Base-by-base conservation (phyloP, 1,140 invertebrate genomes). In the Ectropis grisescens region DNA sequence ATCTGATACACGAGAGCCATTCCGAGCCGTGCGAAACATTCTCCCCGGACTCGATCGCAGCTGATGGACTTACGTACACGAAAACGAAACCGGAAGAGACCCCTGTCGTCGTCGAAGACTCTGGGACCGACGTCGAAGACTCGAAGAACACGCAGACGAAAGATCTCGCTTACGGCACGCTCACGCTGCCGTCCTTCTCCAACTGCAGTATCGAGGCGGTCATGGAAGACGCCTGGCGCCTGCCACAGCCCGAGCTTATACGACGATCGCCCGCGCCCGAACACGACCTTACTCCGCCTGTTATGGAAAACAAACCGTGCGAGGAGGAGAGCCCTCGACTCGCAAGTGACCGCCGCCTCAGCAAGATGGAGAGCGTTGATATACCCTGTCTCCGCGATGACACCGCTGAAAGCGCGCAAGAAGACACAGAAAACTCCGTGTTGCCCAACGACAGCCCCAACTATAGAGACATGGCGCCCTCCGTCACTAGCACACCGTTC, bases 341-440 rank as follows among this genome's bases (percentile, higher is more conserved):
- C 7, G 37, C 35, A 6, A 31, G 33, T 2, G 47, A 64, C 24
- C 58, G 58, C 1, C 22, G 28, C 12, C 16, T 81, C 3, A 70
- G 72, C 11, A 76, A 67, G 48, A 72, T 81, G 61, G 69, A 81
- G 19, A 81, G 72, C 32, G 50, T 81, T 2, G 76, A 81, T 13
- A 58, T 81, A 31, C 46, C 54, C 8, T 80, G 61, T 37, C 38
- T 78, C 1, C 56, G 60, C 24, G 64, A 80, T 28, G 40, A 58
- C 29, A 47, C 47, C 0, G 23, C 36, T n/a, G 43, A 47, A 12
- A 31, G 33, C n/a, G 40, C 45, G 23, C 41, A 54, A 25, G 34
- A 29, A 8, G 38, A 48, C 14, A 29, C 8, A 13, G 25, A 27
- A 5, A 31, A 6, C 2, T 6, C 10, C 10, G 24, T 26, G 4